These are phyloP conservation scores for Rhorus exstirpatorius DNA, from an alignment of 2,888 invertebrate genomes.

Conservation along the genomic window DNA sequence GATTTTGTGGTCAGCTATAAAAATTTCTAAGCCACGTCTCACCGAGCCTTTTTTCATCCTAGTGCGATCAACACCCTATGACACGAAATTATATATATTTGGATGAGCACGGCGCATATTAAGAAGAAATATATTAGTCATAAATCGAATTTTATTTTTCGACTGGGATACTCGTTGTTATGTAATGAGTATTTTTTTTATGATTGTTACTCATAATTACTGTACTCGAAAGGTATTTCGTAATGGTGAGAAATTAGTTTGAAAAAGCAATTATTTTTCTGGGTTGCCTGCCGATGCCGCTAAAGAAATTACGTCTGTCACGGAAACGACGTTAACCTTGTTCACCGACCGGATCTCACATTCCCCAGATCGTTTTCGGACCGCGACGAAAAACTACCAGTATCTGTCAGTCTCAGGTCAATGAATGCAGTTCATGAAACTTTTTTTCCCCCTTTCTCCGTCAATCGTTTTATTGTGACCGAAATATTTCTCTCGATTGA, in stretches of 20 bases:
- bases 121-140: no score
- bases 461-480: background rate
- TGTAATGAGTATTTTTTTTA: background rate
- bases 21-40: no score
- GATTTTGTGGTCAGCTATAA: no score
- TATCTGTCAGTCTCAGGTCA: constrained; percentile 1
- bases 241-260: background rate
- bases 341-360: constrained; percentile 75
- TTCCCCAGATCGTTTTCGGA: constrained; percentile 75
- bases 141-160: no score
- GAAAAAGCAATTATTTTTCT: constrained; percentile 49
- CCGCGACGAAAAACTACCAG: constrained; percentile 66
- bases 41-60: no score
- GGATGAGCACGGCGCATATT: no score
- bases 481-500: no score
- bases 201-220: background rate
- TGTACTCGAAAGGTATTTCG: background rate
- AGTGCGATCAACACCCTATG: no score
- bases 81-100: no score
- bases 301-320: constrained; percentile 64
- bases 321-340: constrained; percentile 74
- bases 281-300: constrained; percentile 41
- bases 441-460: background rate
- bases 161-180: no score
- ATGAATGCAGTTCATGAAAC: background rate